Percentiles rank a stretch among this genome's conserved stretches.
phyloP scores from a whole-genome alignment of 1,140 invertebrate species.

The Aricia agestis region DNA sequence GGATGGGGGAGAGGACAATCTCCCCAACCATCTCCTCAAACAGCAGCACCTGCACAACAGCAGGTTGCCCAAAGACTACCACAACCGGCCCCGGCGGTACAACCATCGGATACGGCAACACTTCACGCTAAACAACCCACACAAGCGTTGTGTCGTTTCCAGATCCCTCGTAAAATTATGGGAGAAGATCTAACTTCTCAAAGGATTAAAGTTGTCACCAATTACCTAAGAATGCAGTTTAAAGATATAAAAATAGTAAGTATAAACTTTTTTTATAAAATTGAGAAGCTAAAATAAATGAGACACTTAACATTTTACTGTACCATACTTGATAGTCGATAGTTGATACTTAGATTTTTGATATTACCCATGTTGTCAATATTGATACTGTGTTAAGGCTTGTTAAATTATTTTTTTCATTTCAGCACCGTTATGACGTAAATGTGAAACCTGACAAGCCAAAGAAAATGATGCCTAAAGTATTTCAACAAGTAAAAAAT shows the following conservation, averaged over 20 bases:
- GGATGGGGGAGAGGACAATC: not conserved
- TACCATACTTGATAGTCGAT: no score
- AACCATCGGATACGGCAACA: not conserved
- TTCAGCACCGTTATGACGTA: conserved; percentile 62
- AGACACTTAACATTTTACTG: not conserved
- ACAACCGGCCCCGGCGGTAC: not conserved
- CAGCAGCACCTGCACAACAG: not conserved
- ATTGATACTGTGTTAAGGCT: not conserved
- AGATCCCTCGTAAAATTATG: conserved; percentile 45
- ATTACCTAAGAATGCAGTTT: conserved; percentile 58
- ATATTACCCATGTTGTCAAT: no score
- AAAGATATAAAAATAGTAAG: conserved; percentile 56
- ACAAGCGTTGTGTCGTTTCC: conserved; percentile 28
- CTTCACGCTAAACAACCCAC: not conserved
- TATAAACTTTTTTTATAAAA: conserved; percentile 33
- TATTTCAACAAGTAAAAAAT: conserved; percentile 34
- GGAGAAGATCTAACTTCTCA: conserved; percentile 30
- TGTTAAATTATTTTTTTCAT: conserved; percentile 19
- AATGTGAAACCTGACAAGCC: conserved; percentile 53
- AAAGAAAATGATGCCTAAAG: conserved; percentile 47
- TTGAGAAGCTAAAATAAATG: not conserved
- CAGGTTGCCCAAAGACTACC: not conserved
- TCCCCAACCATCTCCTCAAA: not conserved
- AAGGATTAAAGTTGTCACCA: conserved; percentile 39
- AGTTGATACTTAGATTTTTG: no score